phyloP scores from a whole-genome alignment of 2,113 vertebrate species.

The Colaptes auratus region DNA sequence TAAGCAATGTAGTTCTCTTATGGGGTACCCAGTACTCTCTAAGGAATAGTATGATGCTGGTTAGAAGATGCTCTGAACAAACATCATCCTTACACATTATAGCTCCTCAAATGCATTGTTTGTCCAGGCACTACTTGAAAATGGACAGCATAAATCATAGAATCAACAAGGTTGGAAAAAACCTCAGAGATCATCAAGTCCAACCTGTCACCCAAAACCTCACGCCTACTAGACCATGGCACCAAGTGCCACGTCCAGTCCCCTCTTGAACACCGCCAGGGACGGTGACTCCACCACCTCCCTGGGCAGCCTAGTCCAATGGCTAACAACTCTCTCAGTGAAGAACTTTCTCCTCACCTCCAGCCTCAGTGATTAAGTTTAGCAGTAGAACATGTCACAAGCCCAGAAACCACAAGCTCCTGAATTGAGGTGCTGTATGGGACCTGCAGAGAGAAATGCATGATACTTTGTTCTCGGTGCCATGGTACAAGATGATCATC shows the following conservation, averaged over 20 bases:
- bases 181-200: no score
- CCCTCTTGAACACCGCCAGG: no score
- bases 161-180: no score
- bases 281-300: no score
- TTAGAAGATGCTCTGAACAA: neutral
- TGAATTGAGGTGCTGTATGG: neutral
- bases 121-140: neutral
- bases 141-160: neutral
- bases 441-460: neutral
- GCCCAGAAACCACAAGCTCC: no score
- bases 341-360: no score
- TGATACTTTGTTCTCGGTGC: neutral
- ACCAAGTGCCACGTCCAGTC: no score
- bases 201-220: no score
- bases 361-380: neutral
- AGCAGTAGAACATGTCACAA: neutral
- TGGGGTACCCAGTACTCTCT: neutral
- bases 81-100: rapidly evolving
- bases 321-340: no score
- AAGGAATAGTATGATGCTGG: neutral
- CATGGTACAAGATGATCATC: neutral
- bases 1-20: neutral
- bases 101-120: neutral
- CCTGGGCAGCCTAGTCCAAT: no score
- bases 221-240: no score